Percentiles rank a stretch among this genome's conserved stretches.
Evolutionary conservation across 92 coral and sea anemone genomes (phyloP).

Genomic region (Actinostola sp.): DNA sequence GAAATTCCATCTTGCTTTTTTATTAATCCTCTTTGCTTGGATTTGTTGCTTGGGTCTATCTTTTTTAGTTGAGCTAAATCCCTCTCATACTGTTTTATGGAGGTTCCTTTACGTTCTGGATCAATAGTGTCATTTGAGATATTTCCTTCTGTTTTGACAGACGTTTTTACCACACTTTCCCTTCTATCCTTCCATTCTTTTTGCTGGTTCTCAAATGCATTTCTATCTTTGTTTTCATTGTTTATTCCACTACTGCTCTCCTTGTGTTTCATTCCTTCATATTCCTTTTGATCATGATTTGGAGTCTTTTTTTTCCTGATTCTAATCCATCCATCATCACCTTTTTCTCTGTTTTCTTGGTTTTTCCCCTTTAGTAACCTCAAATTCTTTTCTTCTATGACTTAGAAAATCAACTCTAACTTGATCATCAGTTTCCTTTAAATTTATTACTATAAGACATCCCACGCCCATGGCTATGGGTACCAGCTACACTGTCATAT

Average conservation of each 20-base stretch:
- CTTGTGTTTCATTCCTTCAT: too few relatives aligned
- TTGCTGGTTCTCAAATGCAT: not conserved
- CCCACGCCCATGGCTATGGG: not conserved
- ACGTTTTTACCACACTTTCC: not conserved
- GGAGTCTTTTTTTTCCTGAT: constrained; percentile 4
- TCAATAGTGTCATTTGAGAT: not conserved
- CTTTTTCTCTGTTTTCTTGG: not conserved
- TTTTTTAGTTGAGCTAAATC: not conserved
- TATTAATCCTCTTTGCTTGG: not conserved
- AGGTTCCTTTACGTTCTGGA: not conserved
- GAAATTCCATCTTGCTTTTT: not conserved
- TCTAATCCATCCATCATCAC: constrained; percentile 1
- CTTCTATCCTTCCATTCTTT: not conserved
- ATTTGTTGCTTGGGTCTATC: not conserved
- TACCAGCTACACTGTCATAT: not conserved
- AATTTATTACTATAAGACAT: not conserved
- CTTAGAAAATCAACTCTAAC: not conserved
- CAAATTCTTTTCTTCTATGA: not conserved
- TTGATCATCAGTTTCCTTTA: not conserved
- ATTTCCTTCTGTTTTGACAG: not conserved
- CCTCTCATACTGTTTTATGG: not conserved
- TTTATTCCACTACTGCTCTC: too few relatives aligned
- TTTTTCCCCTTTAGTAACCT: not conserved
- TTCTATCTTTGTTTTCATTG: too few relatives aligned
- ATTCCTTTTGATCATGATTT: too few relatives aligned